Percentiles rank a stretch among this genome's conserved stretches.
phyloP scores from a whole-genome alignment of 2,888 invertebrate species.

The Drosophila siamana region DNA sequence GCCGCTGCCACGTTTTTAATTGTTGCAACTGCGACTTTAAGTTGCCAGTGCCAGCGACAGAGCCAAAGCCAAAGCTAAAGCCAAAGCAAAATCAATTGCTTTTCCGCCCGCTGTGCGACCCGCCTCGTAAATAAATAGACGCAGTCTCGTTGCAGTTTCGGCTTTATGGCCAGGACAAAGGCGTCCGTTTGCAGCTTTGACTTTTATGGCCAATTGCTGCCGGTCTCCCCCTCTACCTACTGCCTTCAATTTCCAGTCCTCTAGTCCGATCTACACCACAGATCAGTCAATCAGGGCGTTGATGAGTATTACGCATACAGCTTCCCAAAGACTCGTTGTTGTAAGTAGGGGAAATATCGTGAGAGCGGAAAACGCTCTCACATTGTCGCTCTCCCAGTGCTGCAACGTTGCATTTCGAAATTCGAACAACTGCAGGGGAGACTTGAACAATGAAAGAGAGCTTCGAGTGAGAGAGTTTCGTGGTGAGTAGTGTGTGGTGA shows the following conservation, averaged over 20 bases:
- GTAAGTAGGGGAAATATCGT: constrained; percentile 53
- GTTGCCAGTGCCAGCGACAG: constrained; percentile 31
- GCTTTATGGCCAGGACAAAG: constrained; percentile 72
- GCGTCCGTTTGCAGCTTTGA: constrained; percentile 66
- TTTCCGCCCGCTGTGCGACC: constrained; percentile 72
- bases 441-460: constrained; percentile 8
- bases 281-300: constrained; percentile 45
- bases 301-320: constrained; percentile 25
- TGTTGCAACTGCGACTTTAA: constrained; percentile 59
- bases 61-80: constrained; percentile 36
- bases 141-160: constrained; percentile 40
- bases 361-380: constrained; percentile 1
- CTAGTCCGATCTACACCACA: constrained; percentile 10
- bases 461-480: constrained; percentile 23
- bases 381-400: neutral
- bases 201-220: constrained; percentile 62
- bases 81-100: constrained; percentile 55
- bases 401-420: constrained; percentile 62
- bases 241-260: neutral
- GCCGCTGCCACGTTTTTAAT: constrained; percentile 67
- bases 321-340: neutral
- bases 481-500: constrained; percentile 69
- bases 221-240: neutral
- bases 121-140: constrained; percentile 72
- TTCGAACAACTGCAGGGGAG: constrained; percentile 64